Evolutionary conservation across 2,113 vertebrate genomes (phyloP), one percentile per base, ranked within the genome.

Genomic region (Urocitellus parryii): DNA sequence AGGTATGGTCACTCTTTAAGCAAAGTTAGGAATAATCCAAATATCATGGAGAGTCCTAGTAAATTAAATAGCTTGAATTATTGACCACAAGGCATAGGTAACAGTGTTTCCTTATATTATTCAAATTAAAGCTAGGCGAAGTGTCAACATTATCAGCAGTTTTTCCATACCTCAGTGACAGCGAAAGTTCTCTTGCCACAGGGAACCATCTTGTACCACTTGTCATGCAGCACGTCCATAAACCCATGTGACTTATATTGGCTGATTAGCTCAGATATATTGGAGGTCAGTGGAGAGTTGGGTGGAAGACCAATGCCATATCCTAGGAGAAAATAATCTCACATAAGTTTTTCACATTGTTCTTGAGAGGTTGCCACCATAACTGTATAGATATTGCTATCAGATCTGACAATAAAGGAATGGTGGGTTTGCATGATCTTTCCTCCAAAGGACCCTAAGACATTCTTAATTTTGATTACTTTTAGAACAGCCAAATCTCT

Each of bases 201-300:
- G 3, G 99, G 99, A 81, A 99, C 99, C 51, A 99, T 99, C 97
- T 99, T 99, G 98, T 99, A 99, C 99, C 99, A 99, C 97, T 99
- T 99, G 98, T 99, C 99, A 1, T 99, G 99, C 39, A 99, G 98
- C 98, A 98, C 99, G 97, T 99, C 99, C 99, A 99, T 99, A 98
- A 99, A 99, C 80, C 99, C 99, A 0, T 99, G 99, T 3, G 99
- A 99, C 98, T 99, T 99, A 98, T 99, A 99, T 86, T 99, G 99
- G 98, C 99, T 99, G 96, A 99, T 99, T 73, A 99, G 98, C 96
- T 99, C 99, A 0, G 99, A 99, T 98, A 99, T 99, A 96, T 99
- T 99, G 97, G 99, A 99, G 80, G 99, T 99, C 95, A 99, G 98
- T 0, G 98, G 99, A 91, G 99, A 99, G 98, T 99, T 99, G 96